A percentile compares a stretch with the other conserved stretches of the same genome.
Conservation (phyloP, 2,113 vertebrate genomes). For the Vimba vimba region DNA sequence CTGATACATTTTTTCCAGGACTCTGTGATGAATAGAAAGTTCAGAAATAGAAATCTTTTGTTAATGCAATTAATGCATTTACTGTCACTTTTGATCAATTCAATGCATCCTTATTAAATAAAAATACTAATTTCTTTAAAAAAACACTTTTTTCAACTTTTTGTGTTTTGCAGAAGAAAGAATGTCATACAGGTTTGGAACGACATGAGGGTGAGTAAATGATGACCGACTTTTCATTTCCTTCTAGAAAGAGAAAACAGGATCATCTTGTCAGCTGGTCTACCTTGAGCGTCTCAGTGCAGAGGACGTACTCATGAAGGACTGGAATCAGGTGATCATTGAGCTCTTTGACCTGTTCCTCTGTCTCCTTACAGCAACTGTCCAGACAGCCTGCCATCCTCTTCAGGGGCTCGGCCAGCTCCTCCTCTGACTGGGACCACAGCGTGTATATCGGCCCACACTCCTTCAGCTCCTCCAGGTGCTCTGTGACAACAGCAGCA, state of each 20-base stretch:
- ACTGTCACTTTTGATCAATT: not conserved
- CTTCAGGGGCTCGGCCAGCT: slow-evolving; percentile 80
- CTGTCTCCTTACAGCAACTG: slow-evolving; percentile 80
- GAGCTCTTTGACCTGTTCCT: slow-evolving; percentile 79
- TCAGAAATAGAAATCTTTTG: not conserved
- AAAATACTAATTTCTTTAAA: no score
- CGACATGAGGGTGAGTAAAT: not conserved
- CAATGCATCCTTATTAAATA: not conserved
- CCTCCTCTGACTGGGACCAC: slow-evolving; percentile 87
- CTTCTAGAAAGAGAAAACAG: not conserved
- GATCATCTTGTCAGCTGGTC: slow-evolving; percentile 42
- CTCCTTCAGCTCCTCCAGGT: slow-evolving; percentile 87
- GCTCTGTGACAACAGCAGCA: slow-evolving; percentile 75
- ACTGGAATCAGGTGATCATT: slow-evolving; percentile 81
- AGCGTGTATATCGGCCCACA: slow-evolving; percentile 81
- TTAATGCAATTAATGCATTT: not conserved
- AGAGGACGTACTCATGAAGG: slow-evolving; percentile 91
- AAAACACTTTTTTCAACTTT: not conserved
- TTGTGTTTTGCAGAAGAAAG: not conserved
- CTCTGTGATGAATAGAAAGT: not conserved
- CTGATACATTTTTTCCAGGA: not conserved
- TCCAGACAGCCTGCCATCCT: slow-evolving; percentile 84
- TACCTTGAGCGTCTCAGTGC: slow-evolving; percentile 90
- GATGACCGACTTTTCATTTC: not conserved
- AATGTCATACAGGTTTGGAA: not conserved